Conservation (phyloP, 2,113 vertebrate species). For the Anas platyrhynchos region DNA sequence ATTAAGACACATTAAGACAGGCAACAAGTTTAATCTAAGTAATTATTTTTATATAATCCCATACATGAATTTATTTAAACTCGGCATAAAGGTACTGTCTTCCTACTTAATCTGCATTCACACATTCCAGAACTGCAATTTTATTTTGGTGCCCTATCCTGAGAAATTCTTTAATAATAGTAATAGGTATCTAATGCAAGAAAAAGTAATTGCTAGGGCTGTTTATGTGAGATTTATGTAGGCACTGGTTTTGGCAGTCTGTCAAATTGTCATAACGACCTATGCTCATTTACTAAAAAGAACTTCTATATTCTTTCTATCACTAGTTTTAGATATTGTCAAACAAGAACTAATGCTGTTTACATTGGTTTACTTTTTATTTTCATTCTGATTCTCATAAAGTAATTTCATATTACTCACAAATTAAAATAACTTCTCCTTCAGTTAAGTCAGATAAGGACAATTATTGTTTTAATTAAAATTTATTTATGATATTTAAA, state of each 20-base stretch:
- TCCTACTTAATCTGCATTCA: not conserved
- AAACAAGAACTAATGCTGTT: not conserved
- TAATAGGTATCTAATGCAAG: not conserved
- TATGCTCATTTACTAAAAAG: not conserved
- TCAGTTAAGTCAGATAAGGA: not conserved
- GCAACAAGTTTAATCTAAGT: not conserved
- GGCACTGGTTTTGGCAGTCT: not conserved
- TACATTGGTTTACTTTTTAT: not conserved
- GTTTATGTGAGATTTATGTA: not conserved
- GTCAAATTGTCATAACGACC: not conserved
- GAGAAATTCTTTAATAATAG: not conserved
- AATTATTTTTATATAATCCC: not conserved
- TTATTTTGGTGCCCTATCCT: not conserved
- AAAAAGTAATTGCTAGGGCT: not conserved
- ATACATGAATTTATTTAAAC: not conserved
- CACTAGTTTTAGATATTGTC: not conserved
- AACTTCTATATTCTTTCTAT: not conserved
- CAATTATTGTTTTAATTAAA: not conserved
- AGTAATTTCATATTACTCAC: not conserved
- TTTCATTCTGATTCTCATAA: not conserved
- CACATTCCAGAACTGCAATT: not conserved
- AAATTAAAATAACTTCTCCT: not conserved
- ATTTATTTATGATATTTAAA: not conserved
- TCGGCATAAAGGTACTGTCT: not conserved
- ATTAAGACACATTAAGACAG: not conserved